These are phyloP conservation scores for Drosophila cracens DNA, from an alignment of 2,888 invertebrate genomes.

Conservation along the genomic window DNA sequence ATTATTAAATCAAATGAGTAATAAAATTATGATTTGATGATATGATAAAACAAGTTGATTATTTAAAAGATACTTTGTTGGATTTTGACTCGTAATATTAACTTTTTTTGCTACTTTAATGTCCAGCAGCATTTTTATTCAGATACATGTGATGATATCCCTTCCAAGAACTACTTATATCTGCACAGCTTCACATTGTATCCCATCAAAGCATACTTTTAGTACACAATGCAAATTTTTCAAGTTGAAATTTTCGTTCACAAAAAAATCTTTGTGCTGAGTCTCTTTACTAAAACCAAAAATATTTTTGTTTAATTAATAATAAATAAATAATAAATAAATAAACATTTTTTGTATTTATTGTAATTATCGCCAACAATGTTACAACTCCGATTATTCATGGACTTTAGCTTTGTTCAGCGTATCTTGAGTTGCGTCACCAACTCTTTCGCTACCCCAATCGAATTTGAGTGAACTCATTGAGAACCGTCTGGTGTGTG, in stretches of 20 bases:
- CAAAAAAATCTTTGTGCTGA: neutral
- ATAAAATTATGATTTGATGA: too few species aligned
- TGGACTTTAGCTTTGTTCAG: neutral
- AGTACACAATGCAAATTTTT: neutral
- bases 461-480: conserved; percentile 1
- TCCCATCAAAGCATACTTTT: neutral
- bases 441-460: conserved; percentile 25
- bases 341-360: neutral
- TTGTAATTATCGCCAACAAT: neutral
- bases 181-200: neutral
- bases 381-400: neutral
- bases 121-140: too few species aligned
- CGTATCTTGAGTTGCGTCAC: neutral
- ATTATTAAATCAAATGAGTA: neutral
- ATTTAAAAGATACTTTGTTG: neutral
- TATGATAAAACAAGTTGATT: neutral
- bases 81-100: neutral
- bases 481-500: neutral
- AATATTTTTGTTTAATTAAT: neutral
- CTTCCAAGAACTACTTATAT: neutral
- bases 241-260: neutral
- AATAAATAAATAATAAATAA: too few species aligned
- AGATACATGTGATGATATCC: neutral
- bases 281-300: neutral
- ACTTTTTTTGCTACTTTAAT: neutral